These are phyloP conservation scores for Plectropomus leopardus DNA, from an alignment of 2,113 vertebrate genomes.

Conservation along the genomic window DNA sequence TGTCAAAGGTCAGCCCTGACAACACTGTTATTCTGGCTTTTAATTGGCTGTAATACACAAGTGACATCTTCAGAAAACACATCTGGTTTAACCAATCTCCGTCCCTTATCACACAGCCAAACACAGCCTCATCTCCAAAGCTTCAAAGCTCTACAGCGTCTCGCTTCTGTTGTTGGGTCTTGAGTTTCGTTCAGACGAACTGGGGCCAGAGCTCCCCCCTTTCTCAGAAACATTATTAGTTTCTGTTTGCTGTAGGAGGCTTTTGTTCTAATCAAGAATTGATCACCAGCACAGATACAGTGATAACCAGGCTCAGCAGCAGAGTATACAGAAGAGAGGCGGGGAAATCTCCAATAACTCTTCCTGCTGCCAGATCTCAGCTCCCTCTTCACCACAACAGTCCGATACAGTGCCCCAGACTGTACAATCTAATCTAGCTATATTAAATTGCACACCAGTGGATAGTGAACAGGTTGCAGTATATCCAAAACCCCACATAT, in stretches of 20 bases:
- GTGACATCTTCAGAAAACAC: no score
- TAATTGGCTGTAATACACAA: no score
- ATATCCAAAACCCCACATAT: neutral
- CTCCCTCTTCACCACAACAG: constrained; percentile 1
- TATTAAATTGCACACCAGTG: neutral
- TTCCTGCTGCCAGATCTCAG: constrained; percentile 10
- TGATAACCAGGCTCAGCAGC: constrained; percentile 15
- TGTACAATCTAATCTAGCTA: neutral
- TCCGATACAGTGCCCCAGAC: no score
- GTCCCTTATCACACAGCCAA: no score
- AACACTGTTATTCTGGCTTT: no score
- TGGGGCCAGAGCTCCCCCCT: neutral
- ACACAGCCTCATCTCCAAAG: no score
- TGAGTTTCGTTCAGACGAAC: constrained; percentile 6
- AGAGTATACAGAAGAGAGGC: constrained; percentile 27
- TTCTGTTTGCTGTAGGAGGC: constrained; percentile 45
- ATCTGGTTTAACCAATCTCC: no score
- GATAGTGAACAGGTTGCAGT: neutral
- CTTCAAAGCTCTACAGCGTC: no score
- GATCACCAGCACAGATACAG: constrained; percentile 58
- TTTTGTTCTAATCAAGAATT: constrained; percentile 64
- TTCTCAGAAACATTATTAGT: constrained; percentile 53
- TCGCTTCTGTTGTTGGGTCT: no score
- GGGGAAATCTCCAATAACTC: constrained; percentile 45
- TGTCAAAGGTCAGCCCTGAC: no score